phyloP scores from a whole-genome alignment of 2,888 invertebrate species.

The Tachina grossa region DNA sequence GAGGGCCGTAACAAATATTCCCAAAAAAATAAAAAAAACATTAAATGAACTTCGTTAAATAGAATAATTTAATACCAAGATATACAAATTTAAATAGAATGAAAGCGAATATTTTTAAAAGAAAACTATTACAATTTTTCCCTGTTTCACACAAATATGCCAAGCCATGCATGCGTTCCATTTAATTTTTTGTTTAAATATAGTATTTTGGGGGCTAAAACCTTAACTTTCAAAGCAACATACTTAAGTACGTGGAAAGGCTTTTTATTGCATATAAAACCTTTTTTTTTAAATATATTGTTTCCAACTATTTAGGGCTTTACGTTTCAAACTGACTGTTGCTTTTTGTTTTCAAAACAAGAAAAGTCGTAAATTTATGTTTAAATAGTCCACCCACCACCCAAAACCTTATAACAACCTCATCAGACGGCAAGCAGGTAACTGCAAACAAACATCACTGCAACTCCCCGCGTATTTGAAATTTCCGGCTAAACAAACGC shows the following conservation, averaged over 20 bases:
- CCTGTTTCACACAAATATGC: not conserved
- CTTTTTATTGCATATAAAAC: not conserved
- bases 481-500: constrained; percentile 69
- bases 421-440: not conserved
- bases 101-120: not conserved
- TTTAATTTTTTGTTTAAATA: constrained; percentile 16
- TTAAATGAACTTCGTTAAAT: constrained; percentile 42
- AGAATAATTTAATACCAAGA: not conserved
- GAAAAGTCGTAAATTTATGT: constrained; percentile 34
- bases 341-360: constrained; percentile 36
- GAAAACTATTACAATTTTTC: constrained; percentile 12
- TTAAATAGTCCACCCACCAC: constrained; percentile 4
- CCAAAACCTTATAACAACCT: not conserved
- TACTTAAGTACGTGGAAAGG: constrained; percentile 9
- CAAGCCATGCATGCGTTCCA: constrained; percentile 37
- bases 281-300: constrained; percentile 1
- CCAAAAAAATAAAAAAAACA: not conserved
- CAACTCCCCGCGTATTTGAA: constrained; percentile 53
- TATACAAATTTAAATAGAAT: not conserved
- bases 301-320: constrained; percentile 9
- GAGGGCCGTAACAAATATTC: not conserved
- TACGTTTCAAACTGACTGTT: constrained; percentile 57
- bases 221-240: constrained; percentile 63
- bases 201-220: constrained; percentile 56
- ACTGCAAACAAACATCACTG: constrained; percentile 25